Evolutionary conservation across 2,888 invertebrate species (phyloP), one percentile per base, ranked within the genome.

Genomic region (Ornithoptera priamus): DNA sequence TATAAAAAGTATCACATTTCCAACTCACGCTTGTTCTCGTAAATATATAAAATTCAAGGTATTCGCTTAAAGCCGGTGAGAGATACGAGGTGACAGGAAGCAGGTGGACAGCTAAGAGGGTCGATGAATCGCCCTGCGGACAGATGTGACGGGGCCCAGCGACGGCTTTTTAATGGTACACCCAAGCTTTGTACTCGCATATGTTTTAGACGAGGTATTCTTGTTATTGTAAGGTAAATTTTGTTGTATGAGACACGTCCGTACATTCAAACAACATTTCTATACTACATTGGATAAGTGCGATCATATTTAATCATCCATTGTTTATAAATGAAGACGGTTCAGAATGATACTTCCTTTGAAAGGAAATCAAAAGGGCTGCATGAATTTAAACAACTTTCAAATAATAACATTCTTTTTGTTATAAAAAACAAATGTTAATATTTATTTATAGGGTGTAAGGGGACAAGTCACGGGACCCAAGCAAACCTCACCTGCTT

Each of bases 101-200:
- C 88, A 87, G 69, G 69, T 69, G 69, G 82, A 78, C 78, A 74
- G 77, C 71, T 75, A 75, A 62, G 57, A 80, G 81, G 82, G 80
- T 80, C 83, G 81, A 84, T 82, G 84, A 80, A 85, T 86, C 83
- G 83, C 80, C 75, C 72, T 70, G 74, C 72, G 76, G 75, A 77
- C 81, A 81, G 81, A 80, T 82, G 81, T 64, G 80, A 58, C 68
- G 67, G 74, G 75, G 77, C 76, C 73, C 72, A 73, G 68, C 65
- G 68, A 75, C 73, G 70, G 72, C 73, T 76, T 77, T 75, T 77
- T 76, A 78, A 78, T 75, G 72, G 74, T 56, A 72, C 69, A 60
- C 66, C 67, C 72, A 62, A 69, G 70, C 72, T 72, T 75, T 73
- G 74, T 73, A 73, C 73, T 53, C 71, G 60, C 72, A 70, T 72